Conservation (phyloP, 2,888 invertebrate species). For the Drosophila niveifrons region DNA sequence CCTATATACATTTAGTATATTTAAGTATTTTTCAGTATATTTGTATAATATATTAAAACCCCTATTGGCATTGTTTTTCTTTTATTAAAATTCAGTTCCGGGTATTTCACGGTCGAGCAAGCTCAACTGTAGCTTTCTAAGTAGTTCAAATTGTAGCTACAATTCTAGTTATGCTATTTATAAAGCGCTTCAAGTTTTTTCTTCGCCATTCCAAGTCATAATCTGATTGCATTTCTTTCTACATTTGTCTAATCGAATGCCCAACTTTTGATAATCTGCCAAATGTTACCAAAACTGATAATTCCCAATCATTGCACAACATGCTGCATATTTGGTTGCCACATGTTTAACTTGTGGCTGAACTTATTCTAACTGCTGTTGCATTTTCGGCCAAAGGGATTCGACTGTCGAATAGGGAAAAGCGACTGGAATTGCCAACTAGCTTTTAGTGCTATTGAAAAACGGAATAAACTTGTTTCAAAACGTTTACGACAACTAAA, state of each 20-base stretch:
- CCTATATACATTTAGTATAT: too few relatives aligned
- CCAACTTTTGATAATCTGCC: background rate
- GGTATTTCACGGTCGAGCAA: too few relatives aligned
- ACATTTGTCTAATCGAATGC: background rate
- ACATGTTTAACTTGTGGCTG: constrained; percentile 5
- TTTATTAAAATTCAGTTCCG: too few relatives aligned
- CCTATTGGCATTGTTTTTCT: too few relatives aligned
- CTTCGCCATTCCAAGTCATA: too few relatives aligned
- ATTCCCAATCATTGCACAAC: background rate
- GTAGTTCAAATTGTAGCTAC: too few relatives aligned
- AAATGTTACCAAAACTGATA: background rate
- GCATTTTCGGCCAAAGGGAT: background rate
- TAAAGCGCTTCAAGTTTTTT: too few relatives aligned
- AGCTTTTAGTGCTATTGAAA: constrained; percentile 23
- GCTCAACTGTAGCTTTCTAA: too few relatives aligned
- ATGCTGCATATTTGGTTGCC: background rate
- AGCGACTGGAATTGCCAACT: constrained; percentile 13
- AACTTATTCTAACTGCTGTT: constrained; percentile 1
- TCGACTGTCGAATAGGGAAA: constrained; percentile 5
- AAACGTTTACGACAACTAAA: constrained; percentile 57
- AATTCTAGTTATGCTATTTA: too few relatives aligned
- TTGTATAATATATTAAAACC: too few relatives aligned
- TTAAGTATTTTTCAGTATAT: too few relatives aligned
- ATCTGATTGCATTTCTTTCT: background rate
- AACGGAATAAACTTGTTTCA: constrained; percentile 34